These are phyloP conservation scores for Yponomeuta plumbellus DNA, from an alignment of 2,888 invertebrate species.

Conservation along the genomic window DNA sequence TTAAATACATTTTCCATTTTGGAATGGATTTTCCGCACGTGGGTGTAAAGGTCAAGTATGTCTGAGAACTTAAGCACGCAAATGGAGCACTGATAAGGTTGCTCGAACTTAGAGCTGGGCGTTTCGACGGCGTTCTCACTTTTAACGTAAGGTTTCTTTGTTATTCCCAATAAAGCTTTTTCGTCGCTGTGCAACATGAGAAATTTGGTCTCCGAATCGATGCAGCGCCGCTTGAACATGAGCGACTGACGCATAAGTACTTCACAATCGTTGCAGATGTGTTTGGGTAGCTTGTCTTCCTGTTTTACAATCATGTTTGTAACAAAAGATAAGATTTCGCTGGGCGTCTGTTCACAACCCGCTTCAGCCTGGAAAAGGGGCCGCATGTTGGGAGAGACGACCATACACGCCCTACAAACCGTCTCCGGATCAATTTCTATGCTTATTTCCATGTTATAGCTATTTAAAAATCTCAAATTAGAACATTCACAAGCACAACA, in stretches of 20 bases:
- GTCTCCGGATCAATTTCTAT: constrained; percentile 28
- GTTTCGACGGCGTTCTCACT: constrained; percentile 13
- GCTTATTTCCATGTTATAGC: constrained; percentile 32
- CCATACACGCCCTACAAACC: constrained; percentile 54
- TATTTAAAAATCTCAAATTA: not conserved
- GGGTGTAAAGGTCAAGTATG: constrained; percentile 25
- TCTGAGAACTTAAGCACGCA: constrained; percentile 27
- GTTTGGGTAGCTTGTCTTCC: constrained; percentile 49
- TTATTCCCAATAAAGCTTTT: constrained; percentile 6
- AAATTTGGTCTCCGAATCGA: constrained; percentile 46
- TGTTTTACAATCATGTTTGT: constrained; percentile 44
- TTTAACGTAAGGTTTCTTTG: constrained; percentile 21
- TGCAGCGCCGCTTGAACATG: constrained; percentile 53
- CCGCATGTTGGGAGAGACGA: constrained; percentile 39
- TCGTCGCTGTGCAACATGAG: constrained; percentile 25
- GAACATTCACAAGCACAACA: not conserved
- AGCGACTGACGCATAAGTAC: constrained; percentile 44
- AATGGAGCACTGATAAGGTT: constrained; percentile 28
- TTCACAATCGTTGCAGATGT: constrained; percentile 55
- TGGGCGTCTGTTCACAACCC: constrained; percentile 36
- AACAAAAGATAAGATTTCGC: constrained; percentile 45
- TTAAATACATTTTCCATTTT: not conserved
- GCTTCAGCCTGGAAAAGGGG: constrained; percentile 42
- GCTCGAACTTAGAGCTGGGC: constrained; percentile 13
- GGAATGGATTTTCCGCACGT: constrained; percentile 22